Evolutionary conservation across 2,113 vertebrate species (phyloP).

Genomic region (Corythoichthys haematopterus): DNA sequence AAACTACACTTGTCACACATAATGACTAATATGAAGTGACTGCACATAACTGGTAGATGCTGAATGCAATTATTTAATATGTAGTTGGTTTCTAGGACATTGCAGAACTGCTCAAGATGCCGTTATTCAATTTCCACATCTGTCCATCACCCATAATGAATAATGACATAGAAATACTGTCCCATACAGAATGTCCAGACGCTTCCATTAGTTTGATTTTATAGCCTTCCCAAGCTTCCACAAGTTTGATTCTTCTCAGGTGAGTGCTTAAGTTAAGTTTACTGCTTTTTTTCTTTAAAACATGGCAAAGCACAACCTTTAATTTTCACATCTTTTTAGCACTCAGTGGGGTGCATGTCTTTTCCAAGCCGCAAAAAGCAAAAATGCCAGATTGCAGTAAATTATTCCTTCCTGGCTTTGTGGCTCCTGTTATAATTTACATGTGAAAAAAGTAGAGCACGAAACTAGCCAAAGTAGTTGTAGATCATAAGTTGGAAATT

Average conservation of each 20-base stretch:
- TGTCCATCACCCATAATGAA: conserved; percentile 26
- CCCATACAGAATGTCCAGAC: conserved; percentile 17
- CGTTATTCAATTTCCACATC: conserved; percentile 15
- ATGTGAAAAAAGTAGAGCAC: neutral
- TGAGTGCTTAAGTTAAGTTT: conserved; percentile 24
- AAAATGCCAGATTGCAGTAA: neutral
- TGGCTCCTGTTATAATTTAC: neutral
- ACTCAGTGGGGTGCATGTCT: conserved; percentile 1
- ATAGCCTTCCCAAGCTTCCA: conserved; percentile 4
- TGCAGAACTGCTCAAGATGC: conserved; percentile 13
- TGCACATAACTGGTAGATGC: conserved; percentile 12
- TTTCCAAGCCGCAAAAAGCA: neutral
- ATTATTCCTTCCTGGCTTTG: neutral
- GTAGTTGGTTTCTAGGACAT: conserved; percentile 10
- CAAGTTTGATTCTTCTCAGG: conserved; percentile 9
- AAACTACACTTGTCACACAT: conserved; percentile 17
- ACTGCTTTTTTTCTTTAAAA: neutral
- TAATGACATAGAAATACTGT: conserved; percentile 16
- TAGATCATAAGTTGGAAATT: neutral
- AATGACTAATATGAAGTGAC: conserved; percentile 43
- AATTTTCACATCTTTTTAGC: conserved; percentile 4
- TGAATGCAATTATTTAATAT: conserved; percentile 20
- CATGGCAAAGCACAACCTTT: neutral
- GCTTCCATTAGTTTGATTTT: conserved; percentile 25
- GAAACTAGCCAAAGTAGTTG: conserved; percentile 1